Conservation (phyloP, 2,888 invertebrate genomes). For the Drosophila putrida region DNA sequence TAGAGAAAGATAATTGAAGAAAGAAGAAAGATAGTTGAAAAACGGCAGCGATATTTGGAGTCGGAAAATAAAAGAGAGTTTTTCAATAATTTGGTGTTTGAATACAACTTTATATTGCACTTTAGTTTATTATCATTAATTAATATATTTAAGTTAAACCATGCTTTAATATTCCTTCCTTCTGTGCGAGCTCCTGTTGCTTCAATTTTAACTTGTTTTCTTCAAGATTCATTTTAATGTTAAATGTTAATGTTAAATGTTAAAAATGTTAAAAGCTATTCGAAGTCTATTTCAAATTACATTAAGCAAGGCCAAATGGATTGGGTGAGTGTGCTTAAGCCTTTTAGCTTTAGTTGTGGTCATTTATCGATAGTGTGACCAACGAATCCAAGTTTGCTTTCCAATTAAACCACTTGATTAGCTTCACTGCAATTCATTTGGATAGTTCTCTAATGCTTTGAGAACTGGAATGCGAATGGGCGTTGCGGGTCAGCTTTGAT, state of each 20-base stretch:
- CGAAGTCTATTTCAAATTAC: not conserved
- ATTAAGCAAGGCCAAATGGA: constrained; percentile 4
- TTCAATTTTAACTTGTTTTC: too few species aligned
- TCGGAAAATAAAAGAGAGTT: too few species aligned
- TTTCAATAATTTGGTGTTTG: too few species aligned
- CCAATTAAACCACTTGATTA: constrained; percentile 80
- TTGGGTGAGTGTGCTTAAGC: constrained; percentile 31
- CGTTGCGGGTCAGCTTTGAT: constrained; percentile 45
- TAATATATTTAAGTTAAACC: too few species aligned
- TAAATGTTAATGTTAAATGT: too few species aligned
- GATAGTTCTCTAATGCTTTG: constrained; percentile 3
- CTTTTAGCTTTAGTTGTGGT: constrained; percentile 44
- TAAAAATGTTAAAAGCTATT: constrained; percentile 8
- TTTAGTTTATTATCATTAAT: too few species aligned
- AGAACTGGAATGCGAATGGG: constrained; percentile 32
- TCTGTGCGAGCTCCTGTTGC: too few species aligned
- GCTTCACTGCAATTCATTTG: constrained; percentile 46
- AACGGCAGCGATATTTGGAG: too few species aligned
- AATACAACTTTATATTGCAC: too few species aligned
- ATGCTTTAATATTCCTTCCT: too few species aligned
- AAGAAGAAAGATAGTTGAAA: too few species aligned
- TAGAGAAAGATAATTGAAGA: too few species aligned
- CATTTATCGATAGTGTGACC: constrained; percentile 64
- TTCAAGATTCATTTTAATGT: not conserved
- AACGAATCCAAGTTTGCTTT: constrained; percentile 79